Percentiles rank a stretch among this genome's conserved stretches.
Conservation (phyloP, 2,113 vertebrate genomes). For the Gallinago media region DNA sequence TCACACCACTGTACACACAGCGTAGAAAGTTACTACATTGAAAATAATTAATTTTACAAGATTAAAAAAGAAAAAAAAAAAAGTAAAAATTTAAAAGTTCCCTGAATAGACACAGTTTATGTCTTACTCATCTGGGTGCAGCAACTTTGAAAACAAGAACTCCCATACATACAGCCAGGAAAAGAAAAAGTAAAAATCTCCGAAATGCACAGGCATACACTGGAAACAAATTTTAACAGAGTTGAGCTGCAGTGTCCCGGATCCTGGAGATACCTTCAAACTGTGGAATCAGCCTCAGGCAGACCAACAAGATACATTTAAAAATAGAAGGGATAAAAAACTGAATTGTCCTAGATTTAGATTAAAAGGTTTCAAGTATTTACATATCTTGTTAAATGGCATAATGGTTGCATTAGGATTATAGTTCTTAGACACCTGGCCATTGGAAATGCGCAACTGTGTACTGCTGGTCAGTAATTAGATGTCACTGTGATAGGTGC, state of each 20-base stretch:
- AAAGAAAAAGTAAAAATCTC: not conserved
- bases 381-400: not conserved
- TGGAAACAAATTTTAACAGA: not conserved
- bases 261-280: not conserved
- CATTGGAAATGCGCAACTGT: not conserved
- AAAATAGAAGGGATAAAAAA: not conserved
- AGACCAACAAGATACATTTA: not conserved
- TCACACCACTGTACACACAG: rapidly evolving
- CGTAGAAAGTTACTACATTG: not conserved
- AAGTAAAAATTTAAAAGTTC: too few relatives aligned
- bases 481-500: not conserved
- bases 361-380: not conserved
- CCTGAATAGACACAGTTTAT: not conserved
- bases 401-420: not conserved
- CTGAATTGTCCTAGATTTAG: not conserved
- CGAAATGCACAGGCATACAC: not conserved
- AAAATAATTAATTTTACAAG: not conserved
- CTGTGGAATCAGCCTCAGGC: not conserved
- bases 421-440: not conserved
- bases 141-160: not conserved
- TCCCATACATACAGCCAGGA: rapidly evolving
- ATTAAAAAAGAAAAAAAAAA: not conserved
- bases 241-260: not conserved
- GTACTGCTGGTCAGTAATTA: not conserved
- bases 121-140: not conserved